These are phyloP conservation scores for Euwallacea similis DNA, from an alignment of 1,140 invertebrate species.

Conservation along the genomic window DNA sequence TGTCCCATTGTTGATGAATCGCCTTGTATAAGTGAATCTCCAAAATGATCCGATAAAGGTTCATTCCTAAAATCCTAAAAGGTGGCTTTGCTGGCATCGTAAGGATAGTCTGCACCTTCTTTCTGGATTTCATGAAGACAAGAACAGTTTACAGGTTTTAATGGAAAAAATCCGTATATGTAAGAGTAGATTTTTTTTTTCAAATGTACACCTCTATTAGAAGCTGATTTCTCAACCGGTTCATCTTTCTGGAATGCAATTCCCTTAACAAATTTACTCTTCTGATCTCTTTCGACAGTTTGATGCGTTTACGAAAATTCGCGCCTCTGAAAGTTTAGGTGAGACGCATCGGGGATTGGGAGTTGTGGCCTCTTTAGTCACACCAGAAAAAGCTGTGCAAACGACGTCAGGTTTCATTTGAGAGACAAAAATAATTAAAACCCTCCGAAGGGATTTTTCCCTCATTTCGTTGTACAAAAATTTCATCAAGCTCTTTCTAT, in stretches of 20 bases:
- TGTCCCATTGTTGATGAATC: too few species aligned
- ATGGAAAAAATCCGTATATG: conserved; percentile 88
- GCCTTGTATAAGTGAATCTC: too few species aligned
- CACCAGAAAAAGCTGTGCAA: conserved; percentile 99
- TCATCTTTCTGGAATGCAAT: too few species aligned
- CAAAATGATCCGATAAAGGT: too few species aligned
- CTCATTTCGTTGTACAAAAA: neutral
- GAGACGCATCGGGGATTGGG: conserved; percentile 97
- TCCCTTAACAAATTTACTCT: neutral
- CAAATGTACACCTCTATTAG: too few species aligned
- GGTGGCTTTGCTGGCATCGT: conserved; percentile 98
- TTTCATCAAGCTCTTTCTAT: conserved; percentile 68
- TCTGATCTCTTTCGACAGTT: conserved; percentile 68
- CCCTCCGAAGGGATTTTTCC: too few species aligned
- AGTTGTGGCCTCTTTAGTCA: conserved; percentile 97
- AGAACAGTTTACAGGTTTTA: conserved; percentile 87
- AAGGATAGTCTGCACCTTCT: conserved; percentile 97
- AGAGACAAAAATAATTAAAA: conserved; percentile 59
- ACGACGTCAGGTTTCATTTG: conserved; percentile 90
- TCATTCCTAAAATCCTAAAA: conserved; percentile 95
- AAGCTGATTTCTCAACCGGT: too few species aligned
- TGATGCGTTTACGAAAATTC: conserved; percentile 94
- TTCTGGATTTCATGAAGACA: conserved; percentile 96
- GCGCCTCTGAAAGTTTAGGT: conserved; percentile 89
- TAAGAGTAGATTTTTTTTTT: conserved; percentile 79